Percentiles rank a stretch among this genome's conserved stretches.
Evolutionary conservation across 2,797 vertebrate genomes (phyloP).

Genomic region (Furcifer pardalis): DNA sequence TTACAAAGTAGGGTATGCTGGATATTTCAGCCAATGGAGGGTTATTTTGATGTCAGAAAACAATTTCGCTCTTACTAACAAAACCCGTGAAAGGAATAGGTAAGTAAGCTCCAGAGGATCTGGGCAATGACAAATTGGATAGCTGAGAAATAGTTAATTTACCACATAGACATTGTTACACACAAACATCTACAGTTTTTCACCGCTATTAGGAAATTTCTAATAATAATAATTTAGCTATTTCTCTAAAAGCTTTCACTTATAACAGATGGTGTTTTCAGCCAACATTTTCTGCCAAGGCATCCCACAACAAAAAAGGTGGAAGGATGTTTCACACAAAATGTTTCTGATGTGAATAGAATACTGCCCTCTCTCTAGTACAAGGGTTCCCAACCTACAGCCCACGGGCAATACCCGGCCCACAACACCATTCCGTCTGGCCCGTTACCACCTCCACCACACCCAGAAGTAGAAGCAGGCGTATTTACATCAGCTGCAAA

Average conservation of each 20-base stretch:
- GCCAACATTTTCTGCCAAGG: not conserved
- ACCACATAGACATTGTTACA: constrained; percentile 19
- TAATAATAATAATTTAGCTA: constrained; percentile 1
- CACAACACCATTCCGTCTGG: no score
- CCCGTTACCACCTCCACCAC: no score
- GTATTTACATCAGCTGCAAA: no score
- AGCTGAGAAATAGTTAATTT: constrained; percentile 30
- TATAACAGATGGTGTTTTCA: not conserved
- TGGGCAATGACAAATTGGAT: not conserved
- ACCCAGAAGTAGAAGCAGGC: no score
- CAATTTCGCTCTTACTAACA: constrained; percentile 9
- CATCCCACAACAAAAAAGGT: no score
- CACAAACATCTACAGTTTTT: constrained; percentile 20
- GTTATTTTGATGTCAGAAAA: not conserved
- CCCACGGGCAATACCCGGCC: no score
- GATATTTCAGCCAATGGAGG: not conserved
- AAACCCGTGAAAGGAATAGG: not conserved
- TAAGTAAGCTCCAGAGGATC: not conserved
- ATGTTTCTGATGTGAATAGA: not conserved
- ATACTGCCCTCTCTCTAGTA: no score
- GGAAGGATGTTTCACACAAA: not conserved
- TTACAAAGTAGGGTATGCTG: fast-evolving
- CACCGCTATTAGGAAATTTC: not conserved
- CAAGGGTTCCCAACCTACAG: no score
- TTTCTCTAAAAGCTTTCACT: not conserved